phyloP scores from a whole-genome alignment of 64 coral and sea anemone species.

The Cladopsammia gracilis region DNA sequence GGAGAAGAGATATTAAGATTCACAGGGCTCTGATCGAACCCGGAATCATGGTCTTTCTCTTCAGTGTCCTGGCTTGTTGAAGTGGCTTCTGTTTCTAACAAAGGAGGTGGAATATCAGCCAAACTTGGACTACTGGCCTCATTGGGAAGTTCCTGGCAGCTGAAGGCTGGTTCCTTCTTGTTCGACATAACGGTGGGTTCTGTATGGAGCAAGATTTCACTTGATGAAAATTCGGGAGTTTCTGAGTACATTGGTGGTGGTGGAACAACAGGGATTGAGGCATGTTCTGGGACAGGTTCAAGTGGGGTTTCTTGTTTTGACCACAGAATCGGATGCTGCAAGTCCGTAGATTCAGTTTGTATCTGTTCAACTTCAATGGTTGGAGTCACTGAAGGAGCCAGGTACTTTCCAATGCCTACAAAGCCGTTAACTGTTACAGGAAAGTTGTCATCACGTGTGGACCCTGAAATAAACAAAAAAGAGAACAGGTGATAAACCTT shows the following conservation, averaged over 20 bases:
- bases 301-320: background rate
- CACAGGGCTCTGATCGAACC: conserved; percentile 14
- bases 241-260: conserved; percentile 32
- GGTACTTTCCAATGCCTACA: conserved; percentile 13
- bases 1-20: conserved; percentile 14
- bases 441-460: background rate
- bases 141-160: background rate
- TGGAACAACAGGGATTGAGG: conserved; percentile 8
- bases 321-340: background rate
- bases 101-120: background rate
- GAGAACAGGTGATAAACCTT: too few relatives aligned
- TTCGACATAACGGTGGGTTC: background rate
- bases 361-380: background rate
- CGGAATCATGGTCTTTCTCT: conserved; percentile 22
- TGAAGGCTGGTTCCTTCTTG: background rate
- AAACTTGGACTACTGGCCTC: background rate
- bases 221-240: background rate
- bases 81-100: conserved; percentile 1
- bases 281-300: conserved; percentile 6
- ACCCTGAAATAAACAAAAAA: background rate
- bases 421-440: background rate
- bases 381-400: background rate
- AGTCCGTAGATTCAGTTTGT: background rate
- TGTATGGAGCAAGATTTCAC: background rate
- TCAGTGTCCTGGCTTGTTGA: background rate